These are phyloP conservation scores for Albula goreensis DNA, from an alignment of 2,113 vertebrate species.

Conservation along the genomic window DNA sequence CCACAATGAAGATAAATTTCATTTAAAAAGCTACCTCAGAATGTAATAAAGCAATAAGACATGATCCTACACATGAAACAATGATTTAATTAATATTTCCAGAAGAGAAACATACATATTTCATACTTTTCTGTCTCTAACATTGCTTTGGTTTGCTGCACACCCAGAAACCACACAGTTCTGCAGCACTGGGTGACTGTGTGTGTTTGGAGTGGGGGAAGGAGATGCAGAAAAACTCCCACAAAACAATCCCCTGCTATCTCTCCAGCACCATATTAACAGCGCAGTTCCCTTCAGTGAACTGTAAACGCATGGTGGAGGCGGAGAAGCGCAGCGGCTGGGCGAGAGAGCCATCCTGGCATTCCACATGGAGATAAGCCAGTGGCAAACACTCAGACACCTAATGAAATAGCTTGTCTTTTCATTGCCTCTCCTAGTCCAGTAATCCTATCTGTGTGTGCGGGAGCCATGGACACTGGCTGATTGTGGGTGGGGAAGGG, in stretches of 20 bases:
- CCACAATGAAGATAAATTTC: too few relatives aligned
- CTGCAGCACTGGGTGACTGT: neutral
- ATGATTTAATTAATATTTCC: neutral
- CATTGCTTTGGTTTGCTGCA: neutral
- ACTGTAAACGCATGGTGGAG: neutral
- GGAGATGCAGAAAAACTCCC: neutral
- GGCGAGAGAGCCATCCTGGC: conserved; percentile 22
- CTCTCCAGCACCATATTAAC: neutral
- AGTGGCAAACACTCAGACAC: conserved; percentile 50
- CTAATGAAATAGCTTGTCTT: conserved; percentile 61
- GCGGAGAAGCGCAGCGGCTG: neutral
- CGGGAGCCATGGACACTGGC: conserved; percentile 50
- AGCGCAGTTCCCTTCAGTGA: neutral
- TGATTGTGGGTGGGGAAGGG: conserved; percentile 55
- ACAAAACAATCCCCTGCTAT: conserved; percentile 14
- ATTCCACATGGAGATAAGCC: conserved; percentile 59
- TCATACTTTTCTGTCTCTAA: neutral
- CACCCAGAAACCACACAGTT: neutral
- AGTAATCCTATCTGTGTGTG: conserved; percentile 63
- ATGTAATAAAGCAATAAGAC: neutral
- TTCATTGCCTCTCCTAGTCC: conserved; percentile 61
- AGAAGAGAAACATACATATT: neutral
- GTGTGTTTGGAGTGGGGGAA: neutral
- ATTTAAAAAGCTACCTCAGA: too few relatives aligned
- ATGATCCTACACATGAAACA: neutral